These are phyloP conservation scores for Vombatus ursinus DNA, from an alignment of 2,113 vertebrate species.

Conservation along the genomic window DNA sequence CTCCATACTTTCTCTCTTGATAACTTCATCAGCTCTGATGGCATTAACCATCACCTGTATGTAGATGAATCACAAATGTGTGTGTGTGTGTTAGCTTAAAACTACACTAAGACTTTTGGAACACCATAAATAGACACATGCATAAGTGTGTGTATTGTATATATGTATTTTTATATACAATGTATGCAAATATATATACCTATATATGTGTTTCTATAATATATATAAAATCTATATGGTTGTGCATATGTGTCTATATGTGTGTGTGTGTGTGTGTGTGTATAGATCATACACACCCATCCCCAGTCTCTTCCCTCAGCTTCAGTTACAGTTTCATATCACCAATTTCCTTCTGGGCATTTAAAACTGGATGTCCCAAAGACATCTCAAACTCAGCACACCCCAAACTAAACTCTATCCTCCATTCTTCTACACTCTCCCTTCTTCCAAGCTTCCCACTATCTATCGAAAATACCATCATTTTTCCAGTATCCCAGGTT, in stretches of 20 bases:
- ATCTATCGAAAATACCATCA: not conserved
- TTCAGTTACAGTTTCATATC: not conserved
- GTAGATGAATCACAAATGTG: not conserved
- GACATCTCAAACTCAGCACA: not conserved
- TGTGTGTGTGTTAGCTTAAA: not conserved
- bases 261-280: not conserved
- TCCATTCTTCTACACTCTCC: not conserved
- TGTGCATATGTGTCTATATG: too few relatives aligned
- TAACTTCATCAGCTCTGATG: not conserved
- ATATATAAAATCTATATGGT: too few relatives aligned
- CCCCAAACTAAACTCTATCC: not conserved
- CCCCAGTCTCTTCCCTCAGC: not conserved
- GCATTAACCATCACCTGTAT: not conserved
- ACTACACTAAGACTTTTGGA: not conserved
- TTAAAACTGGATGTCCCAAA: not conserved
- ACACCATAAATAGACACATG: not conserved
- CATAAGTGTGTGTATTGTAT: not conserved
- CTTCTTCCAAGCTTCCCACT: not conserved
- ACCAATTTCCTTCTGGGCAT: not conserved
- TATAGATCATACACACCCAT: not conserved
- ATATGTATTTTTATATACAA: not conserved
- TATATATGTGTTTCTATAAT: not conserved
- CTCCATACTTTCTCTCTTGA: not conserved
- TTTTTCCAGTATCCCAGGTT: not conserved
- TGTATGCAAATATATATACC: not conserved